phyloP scores from a whole-genome alignment of 2,113 vertebrate genomes.

The Psilopsiagon aurifrons region DNA sequence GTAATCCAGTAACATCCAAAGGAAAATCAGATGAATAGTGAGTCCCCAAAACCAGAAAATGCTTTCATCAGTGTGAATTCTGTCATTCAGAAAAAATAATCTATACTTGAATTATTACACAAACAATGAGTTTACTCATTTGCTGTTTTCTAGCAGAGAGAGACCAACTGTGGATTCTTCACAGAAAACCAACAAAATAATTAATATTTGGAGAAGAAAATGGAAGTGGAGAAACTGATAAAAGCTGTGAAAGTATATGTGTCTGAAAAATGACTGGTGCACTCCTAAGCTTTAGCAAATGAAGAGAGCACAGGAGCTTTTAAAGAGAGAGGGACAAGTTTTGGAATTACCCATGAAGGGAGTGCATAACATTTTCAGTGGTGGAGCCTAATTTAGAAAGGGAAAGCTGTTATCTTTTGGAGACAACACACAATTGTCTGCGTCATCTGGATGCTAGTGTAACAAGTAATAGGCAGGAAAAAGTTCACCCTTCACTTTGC shows the following conservation, averaged over 20 bases:
- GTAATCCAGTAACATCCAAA: neutral
- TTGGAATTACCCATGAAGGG: neutral
- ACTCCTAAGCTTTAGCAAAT: neutral
- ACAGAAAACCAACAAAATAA: neutral
- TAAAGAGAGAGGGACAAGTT: neutral
- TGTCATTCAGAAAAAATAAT: neutral
- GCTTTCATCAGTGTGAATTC: neutral
- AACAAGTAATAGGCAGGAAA: neutral
- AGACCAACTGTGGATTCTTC: neutral
- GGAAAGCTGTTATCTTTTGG: neutral
- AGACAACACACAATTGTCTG: neutral
- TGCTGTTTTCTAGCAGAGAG: neutral
- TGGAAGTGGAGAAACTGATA: neutral
- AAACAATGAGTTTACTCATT: neutral
- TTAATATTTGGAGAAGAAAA: neutral
- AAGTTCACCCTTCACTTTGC: neutral
- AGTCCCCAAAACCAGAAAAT: neutral
- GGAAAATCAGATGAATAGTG: neutral
- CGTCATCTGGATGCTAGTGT: neutral
- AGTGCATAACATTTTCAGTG: rapidly evolving
- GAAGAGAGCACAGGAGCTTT: rapidly evolving
- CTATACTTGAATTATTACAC: neutral
- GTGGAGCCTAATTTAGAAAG: neutral
- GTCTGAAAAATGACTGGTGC: neutral
- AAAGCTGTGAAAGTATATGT: neutral